A percentile compares a stretch with the other conserved stretches of the same genome.
Conservation (phyloP, 2,113 vertebrate species). For the Chloebia gouldiae region DNA sequence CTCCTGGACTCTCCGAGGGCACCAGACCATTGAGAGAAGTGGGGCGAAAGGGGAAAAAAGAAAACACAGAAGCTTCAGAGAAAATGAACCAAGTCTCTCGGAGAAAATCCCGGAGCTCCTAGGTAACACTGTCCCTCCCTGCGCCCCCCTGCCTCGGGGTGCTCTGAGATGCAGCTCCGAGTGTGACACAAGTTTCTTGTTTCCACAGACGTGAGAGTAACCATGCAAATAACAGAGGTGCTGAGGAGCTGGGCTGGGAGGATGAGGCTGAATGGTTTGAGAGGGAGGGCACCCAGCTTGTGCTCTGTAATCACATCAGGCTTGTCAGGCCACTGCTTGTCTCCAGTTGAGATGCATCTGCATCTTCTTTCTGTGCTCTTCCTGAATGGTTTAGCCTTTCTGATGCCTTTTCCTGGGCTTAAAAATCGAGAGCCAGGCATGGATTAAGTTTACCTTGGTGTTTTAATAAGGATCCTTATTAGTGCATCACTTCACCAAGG, state of each 20-base stretch:
- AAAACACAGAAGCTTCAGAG: slow-evolving; percentile 49
- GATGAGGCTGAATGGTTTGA: background rate
- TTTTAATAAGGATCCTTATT: background rate
- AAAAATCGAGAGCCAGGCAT: background rate
- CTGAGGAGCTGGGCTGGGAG: background rate
- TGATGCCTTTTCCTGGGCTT: background rate
- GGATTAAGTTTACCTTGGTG: background rate
- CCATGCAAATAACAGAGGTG: background rate
- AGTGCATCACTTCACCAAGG: background rate
- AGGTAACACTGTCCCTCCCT: background rate
- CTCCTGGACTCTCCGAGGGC: slow-evolving; percentile 38
- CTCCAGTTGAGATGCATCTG: background rate
- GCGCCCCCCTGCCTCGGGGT: background rate
- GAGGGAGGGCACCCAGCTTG: background rate
- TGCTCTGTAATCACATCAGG: rapidly evolving
- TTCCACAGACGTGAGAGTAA: background rate
- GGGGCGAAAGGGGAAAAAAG: slow-evolving; percentile 24
- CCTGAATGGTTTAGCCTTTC: background rate
- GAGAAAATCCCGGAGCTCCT: slow-evolving; percentile 43
- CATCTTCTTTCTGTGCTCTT: background rate
- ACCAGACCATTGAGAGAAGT: slow-evolving; percentile 54
- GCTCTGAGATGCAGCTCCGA: background rate
- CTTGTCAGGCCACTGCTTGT: background rate
- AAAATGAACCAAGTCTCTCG: slow-evolving; percentile 31
- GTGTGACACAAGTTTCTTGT: background rate